Conservation (phyloP, 2,113 vertebrate genomes). For the Rhea americana region DNA sequence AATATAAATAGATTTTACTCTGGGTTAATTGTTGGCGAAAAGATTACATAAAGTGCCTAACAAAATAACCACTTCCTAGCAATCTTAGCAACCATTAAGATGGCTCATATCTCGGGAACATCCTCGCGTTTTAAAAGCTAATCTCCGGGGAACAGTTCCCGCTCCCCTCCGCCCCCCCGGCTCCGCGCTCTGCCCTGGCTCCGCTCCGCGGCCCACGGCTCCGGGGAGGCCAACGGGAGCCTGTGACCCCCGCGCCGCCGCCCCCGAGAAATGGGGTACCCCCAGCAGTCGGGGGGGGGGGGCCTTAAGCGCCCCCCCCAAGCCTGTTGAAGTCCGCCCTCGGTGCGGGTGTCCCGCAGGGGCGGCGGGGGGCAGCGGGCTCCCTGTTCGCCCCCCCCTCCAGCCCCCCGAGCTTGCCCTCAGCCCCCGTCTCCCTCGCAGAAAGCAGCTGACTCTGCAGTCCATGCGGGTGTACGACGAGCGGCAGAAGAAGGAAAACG, state of each 20-base stretch:
- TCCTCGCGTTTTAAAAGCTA: slow-evolving; percentile 30
- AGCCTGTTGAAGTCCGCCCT: too few species aligned
- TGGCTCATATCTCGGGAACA: slow-evolving; percentile 30
- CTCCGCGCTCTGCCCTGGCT: slow-evolving; percentile 1
- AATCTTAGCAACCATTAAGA: slow-evolving; percentile 47
- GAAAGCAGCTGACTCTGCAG: slow-evolving; percentile 96
- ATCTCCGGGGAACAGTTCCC: slow-evolving; percentile 42
- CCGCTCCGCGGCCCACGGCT: neutral
- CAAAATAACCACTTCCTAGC: slow-evolving; percentile 68
- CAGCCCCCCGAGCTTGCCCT: neutral
- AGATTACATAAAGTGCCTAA: slow-evolving; percentile 50
- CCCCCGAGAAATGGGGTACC: neutral
- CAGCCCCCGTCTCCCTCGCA: slow-evolving; percentile 54
- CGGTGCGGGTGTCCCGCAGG: too few species aligned
- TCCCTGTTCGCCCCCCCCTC: neutral
- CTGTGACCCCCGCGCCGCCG: neutral
- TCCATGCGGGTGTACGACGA: slow-evolving; percentile 95
- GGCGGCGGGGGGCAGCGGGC: neutral
- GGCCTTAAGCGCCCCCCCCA: neutral
- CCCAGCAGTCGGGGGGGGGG: neutral
- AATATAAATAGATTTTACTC: slow-evolving; percentile 59
- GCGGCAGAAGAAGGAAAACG: slow-evolving; percentile 93
- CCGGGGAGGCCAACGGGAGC: too few species aligned
- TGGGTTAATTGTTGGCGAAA: slow-evolving; percentile 58
- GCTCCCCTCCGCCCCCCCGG: slow-evolving; percentile 1